Evolutionary conservation across 2,797 vertebrate genomes (phyloP).

Genomic region (Graptemys geographica): DNA sequence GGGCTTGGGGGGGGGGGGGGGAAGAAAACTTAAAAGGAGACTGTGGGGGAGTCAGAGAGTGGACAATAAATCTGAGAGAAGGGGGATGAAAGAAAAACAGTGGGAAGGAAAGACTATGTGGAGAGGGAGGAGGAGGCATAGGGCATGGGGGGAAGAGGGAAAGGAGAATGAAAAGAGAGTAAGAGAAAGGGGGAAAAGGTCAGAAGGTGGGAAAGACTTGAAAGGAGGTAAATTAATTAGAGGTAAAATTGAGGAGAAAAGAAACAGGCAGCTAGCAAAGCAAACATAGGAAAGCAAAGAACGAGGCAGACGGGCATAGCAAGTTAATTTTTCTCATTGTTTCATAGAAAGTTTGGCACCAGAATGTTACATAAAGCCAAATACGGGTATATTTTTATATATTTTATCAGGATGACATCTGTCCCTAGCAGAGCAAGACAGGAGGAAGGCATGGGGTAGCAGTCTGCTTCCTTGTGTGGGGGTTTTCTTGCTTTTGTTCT

Average conservation of each 20-base stretch:
- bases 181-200: neutral
- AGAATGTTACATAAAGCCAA: neutral
- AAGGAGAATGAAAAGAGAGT: neutral
- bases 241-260: neutral
- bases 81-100: neutral
- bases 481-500: rapidly evolving
- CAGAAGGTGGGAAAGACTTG: neutral
- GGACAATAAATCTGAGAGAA: neutral
- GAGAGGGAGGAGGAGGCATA: neutral
- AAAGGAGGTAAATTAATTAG: neutral
- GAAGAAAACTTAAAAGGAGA: neutral
- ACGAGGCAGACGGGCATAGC: rapidly evolving
- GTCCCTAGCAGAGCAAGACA: neutral
- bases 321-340: neutral
- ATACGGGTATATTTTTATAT: neutral
- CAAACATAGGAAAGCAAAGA: neutral
- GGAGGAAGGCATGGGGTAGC: neutral
- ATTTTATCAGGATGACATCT: neutral
- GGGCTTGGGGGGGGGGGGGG: neutral
- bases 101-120: neutral
- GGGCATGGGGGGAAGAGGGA: rapidly evolving
- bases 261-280: neutral
- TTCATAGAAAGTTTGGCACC: neutral
- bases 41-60: neutral
- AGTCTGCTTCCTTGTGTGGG: neutral